Conservation (phyloP, 2,113 vertebrate species). For the Dromas ardeola region DNA sequence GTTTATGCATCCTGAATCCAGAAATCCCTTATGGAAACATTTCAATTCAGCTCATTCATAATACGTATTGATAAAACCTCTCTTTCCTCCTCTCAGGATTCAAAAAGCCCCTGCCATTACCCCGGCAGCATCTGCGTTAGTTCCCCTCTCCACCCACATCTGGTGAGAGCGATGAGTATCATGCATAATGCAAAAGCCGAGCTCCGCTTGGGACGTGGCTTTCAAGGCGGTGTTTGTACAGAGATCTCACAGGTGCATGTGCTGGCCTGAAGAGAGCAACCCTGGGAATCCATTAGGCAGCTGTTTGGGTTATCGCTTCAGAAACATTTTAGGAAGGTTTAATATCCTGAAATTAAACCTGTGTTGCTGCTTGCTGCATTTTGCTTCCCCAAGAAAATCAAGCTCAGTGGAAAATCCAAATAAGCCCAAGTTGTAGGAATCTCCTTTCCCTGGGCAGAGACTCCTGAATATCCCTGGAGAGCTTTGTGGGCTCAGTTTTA, state of each 20-base stretch:
- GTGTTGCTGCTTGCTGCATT: neutral
- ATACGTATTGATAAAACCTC: constrained; percentile 30
- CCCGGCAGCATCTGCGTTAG: constrained; percentile 22
- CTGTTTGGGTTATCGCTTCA: neutral
- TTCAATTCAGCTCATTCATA: constrained; percentile 37
- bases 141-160: neutral
- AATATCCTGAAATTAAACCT: constrained; percentile 4
- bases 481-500: neutral
- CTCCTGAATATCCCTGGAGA: neutral
- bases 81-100: neutral
- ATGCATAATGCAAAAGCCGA: constrained; percentile 35
- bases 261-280: neutral
- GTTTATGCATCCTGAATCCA: constrained; percentile 15
- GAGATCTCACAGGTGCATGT: neutral
- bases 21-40: constrained; percentile 49
- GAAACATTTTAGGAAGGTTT: neutral
- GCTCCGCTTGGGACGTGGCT: neutral
- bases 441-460: neutral
- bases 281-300: neutral
- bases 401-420: neutral
- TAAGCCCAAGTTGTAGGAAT: neutral
- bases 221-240: neutral
- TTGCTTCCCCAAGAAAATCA: neutral
- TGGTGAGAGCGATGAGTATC: neutral
- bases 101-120: neutral